Percentiles rank a stretch among this genome's conserved stretches.
Conservation (phyloP, 2,113 vertebrate species). For the Daphoenositta chrysoptera region DNA sequence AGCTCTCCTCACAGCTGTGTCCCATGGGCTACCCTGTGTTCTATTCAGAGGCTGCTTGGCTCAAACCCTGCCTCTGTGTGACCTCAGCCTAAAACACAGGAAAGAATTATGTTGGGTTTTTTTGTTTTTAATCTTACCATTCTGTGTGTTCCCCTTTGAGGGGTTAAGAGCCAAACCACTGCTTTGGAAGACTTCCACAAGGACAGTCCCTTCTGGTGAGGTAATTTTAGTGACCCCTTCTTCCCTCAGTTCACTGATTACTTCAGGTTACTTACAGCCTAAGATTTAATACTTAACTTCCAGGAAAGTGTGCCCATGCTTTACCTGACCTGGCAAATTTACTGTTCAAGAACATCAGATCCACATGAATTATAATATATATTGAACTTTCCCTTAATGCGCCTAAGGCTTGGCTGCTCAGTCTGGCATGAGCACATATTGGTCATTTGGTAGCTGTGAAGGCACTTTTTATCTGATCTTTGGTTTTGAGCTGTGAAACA, state of each 20-base stretch:
- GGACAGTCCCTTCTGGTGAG: not conserved
- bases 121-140: not conserved
- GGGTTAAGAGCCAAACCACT: not conserved
- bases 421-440: not conserved
- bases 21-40: not conserved
- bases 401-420: not conserved
- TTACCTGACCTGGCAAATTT: not conserved
- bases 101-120: not conserved
- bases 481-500: not conserved
- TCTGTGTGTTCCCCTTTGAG: not conserved
- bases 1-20: fast-evolving
- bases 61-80: not conserved
- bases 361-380: not conserved
- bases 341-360: not conserved
- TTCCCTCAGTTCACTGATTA: not conserved
- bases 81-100: no score
- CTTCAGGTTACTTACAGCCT: not conserved
- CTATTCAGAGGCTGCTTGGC: not conserved
- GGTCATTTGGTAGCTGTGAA: not conserved
- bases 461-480: not conserved
- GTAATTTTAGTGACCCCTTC: not conserved
- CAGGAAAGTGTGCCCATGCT: not conserved
- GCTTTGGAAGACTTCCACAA: not conserved
- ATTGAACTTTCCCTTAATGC: not conserved
- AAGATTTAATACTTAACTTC: not conserved